Evolutionary conservation across 2,797 vertebrate species (phyloP), one percentile per base, ranked within the genome.

Genomic region (Microcaecilia unicolor): DNA sequence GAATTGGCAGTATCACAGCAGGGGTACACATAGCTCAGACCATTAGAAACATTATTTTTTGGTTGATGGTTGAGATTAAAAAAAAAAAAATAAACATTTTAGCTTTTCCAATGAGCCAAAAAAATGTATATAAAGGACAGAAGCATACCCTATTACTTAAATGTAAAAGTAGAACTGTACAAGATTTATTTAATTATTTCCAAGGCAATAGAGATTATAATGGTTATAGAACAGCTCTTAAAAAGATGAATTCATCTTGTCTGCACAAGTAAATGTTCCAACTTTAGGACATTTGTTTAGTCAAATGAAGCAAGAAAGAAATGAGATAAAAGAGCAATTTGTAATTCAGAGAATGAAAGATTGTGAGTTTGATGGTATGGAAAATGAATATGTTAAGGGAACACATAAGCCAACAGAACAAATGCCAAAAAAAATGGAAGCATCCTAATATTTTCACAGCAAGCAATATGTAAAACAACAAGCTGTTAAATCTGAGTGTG

Each of bases 251-350:
- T 61, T 65, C 48, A 54, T 55, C 24, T 49, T 54, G 49, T 54
- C 43, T 50, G 47, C 31, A 36, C 36, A 59, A 63, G 31, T 61
- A 64, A 47, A 44, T 63, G 27, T 50, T 54, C 40, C 25, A 40
- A 42, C 24, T 50, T 14, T 41, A 56, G 26, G 32, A 23, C 34
- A 55, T 55, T 62, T 69, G 38, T 64, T 67, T 64, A 58, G 39
- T 67, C 44, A 64, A 63, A 47, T 51, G 50, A 59, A 58, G 38
- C 46, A 63, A 47, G 31, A 44, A 67, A 61, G 35, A 61, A 59
- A 59, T 65, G 39, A 38, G 10, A 45, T 57, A 63, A 67, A 50
- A 49, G 28, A 31, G 54, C 16, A 57, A 52, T 58, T 56, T 58
- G 48, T 63, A 52, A 50, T 44, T 67, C 37, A 48, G 35, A 50